These are phyloP conservation scores for Nycticorax nycticorax DNA, from an alignment of 2,113 vertebrate species.

Conservation along the genomic window DNA sequence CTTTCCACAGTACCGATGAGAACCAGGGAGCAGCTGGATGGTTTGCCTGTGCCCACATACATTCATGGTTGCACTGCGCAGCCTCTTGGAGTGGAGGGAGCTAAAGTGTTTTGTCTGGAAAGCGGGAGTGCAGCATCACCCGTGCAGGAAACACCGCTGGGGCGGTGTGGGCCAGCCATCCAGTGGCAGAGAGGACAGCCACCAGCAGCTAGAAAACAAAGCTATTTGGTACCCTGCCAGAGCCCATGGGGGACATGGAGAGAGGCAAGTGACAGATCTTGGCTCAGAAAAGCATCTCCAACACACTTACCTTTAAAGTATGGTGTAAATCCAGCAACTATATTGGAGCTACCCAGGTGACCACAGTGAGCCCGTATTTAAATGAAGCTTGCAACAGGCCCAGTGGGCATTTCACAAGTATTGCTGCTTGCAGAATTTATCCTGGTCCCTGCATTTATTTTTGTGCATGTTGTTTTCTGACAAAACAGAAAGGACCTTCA, in stretches of 20 bases:
- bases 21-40: fast-evolving
- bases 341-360: neutral
- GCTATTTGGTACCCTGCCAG: neutral
- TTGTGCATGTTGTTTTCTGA: fast-evolving
- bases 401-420: neutral
- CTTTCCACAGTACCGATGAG: neutral
- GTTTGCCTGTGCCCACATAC: neutral
- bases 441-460: neutral
- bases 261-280: neutral
- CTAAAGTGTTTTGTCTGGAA: neutral
- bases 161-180: fast-evolving
- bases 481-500: neutral
- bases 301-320: neutral
- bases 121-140: fast-evolving
- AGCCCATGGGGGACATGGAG: fast-evolving
- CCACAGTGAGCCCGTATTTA: fast-evolving
- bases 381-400: neutral
- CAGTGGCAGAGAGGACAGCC: neutral
- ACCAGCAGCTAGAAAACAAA: neutral
- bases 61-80: fast-evolving
- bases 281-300: neutral
- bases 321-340: neutral
- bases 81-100: neutral
- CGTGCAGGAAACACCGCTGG: neutral
- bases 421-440: neutral